Base-by-base conservation (phyloP, 2,888 invertebrate genomes). In the Drosophila seclusa region DNA sequence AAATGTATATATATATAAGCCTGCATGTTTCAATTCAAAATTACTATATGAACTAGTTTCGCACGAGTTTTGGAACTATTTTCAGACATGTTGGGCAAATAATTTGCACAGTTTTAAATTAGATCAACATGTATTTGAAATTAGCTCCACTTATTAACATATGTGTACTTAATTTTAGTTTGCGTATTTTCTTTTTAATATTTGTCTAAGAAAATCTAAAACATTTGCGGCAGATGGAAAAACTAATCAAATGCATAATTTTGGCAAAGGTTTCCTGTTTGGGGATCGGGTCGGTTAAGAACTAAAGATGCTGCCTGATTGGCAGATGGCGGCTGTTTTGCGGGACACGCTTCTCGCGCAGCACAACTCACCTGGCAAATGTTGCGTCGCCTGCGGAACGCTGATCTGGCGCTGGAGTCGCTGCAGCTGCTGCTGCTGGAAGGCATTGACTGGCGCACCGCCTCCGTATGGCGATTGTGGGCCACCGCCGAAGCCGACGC, bases 351-450 rank as follows among this genome's bases (percentile, higher is more conserved):
- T 29, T 10, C 29, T 6, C 8, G 13, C 8, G n/a, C 13, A 8
- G 16, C 64, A 18, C n/a, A 24, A 72, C 88, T 81, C 83, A 93
- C 93, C 93, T 91, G 93, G 93, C 81, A 93, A 83, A 84, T 93
- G 93, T 80, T 93, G 93, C 38, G 93, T 92, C 57, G 93, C 92
- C 80, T 93, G 93, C 21, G 93, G 93, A 69, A 92, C 91, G 85
- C 92, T 93, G 45, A 89, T 84, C 80, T 93, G 93, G 1, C 93
- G 91, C 74, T 93, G 93, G 78, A 93, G 83, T 27, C 93, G 91
- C 73, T 93, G 92, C 78, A 92, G 91, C 71, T 92, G 92, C 63
- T 91, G 91, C 76, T 91, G 93, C 77, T 91, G 93, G 77, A 92
- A 93, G 64, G 91, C 89, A 70, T 80, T 92, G 32, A 81, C 76